phyloP scores from a whole-genome alignment of 2,113 vertebrate genomes.

The Urocynchramus pylzowi region DNA sequence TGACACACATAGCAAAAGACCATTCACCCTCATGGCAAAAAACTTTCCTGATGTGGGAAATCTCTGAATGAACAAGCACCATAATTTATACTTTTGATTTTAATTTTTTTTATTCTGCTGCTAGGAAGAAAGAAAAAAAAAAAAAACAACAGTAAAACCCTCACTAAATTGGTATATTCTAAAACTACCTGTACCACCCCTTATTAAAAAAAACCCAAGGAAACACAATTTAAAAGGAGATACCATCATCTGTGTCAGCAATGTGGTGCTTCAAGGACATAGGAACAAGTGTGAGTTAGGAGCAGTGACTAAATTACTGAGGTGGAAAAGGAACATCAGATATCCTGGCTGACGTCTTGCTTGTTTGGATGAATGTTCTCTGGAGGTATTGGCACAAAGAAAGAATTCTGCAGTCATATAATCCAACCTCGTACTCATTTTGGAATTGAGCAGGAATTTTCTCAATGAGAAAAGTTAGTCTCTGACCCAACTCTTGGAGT shows the following conservation, averaged over 20 bases:
- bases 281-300: neutral
- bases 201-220: neutral
- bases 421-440: neutral
- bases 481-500: neutral
- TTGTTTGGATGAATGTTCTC: neutral
- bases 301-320: neutral
- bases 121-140: neutral
- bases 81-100: neutral
- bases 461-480: neutral
- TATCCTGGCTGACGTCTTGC: neutral
- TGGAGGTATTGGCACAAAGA: neutral
- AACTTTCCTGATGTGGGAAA: neutral
- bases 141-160: neutral
- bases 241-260: neutral
- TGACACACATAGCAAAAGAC: rapidly evolving
- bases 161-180: rapidly evolving
- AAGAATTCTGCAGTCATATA: neutral
- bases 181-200: rapidly evolving
- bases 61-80: neutral
- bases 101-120: neutral
- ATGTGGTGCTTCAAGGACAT: neutral
- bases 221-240: neutral
- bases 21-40: neutral
- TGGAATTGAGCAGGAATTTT: neutral
- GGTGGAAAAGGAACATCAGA: neutral